Conservation (phyloP, 2,797 vertebrate species). For the Microtus californicus region DNA sequence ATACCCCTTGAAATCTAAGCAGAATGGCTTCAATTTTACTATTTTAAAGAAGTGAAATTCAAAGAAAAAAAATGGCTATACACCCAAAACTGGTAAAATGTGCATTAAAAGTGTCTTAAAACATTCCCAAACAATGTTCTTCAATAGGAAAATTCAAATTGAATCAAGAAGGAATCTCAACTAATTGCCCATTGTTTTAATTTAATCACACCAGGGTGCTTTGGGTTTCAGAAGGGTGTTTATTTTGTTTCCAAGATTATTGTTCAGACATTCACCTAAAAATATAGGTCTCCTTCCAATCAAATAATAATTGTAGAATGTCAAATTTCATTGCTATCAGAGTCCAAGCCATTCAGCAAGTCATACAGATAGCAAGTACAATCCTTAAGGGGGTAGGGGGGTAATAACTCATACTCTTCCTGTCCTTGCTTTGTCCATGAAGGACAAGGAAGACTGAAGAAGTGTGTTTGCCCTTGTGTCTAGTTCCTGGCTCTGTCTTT, state of each 20-base stretch:
- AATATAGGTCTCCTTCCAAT: slow-evolving; percentile 43
- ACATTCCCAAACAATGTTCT: slow-evolving; percentile 67
- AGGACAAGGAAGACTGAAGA: slow-evolving; percentile 2
- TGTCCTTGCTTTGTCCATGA: slow-evolving; percentile 22
- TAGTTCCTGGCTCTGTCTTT: slow-evolving; percentile 51
- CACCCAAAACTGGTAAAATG: slow-evolving; percentile 83
- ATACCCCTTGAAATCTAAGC: slow-evolving; percentile 88
- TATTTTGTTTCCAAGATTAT: background rate
- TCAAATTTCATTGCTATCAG: slow-evolving; percentile 40
- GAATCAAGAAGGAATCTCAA: slow-evolving; percentile 53
- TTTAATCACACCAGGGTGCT: slow-evolving; percentile 26
- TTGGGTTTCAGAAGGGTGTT: background rate
- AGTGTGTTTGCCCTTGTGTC: background rate
- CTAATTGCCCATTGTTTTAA: slow-evolving; percentile 72
- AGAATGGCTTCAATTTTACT: slow-evolving; percentile 80
- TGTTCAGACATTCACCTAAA: slow-evolving; percentile 58
- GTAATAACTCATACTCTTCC: background rate
- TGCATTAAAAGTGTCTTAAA: slow-evolving; percentile 83
- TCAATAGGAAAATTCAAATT: slow-evolving; percentile 74
- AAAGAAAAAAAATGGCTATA: slow-evolving; percentile 84
- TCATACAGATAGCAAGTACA: slow-evolving; percentile 18
- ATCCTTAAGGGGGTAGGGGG: background rate
- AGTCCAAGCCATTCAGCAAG: slow-evolving; percentile 57
- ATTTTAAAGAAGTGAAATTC: slow-evolving; percentile 83
- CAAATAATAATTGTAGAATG: slow-evolving; percentile 6